Base-by-base conservation (phyloP, 2,797 vertebrate genomes). In the Chelonia mydas region DNA sequence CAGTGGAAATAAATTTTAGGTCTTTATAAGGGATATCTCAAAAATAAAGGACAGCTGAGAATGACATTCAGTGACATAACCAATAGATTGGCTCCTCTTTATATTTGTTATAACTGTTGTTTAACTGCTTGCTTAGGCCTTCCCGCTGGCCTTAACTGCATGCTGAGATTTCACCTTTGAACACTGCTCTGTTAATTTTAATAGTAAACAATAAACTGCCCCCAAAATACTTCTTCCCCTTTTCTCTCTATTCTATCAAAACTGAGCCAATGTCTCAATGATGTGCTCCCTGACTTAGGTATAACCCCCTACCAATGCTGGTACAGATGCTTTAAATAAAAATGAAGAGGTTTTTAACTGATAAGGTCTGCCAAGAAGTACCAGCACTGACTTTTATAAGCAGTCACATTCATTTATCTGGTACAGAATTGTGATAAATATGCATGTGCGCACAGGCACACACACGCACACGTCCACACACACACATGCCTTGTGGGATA, bases 161-260 rank as follows among this genome's bases (percentile, higher is more conserved):
- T 84, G 54, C 82, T 94, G 82, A 50, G 83, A 94, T 95, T 94
- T 96, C 95, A 95, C 94, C 96, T 97, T 95, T 97, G 96, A 97
- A 97, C 90, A 95, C 81, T 78, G 57, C 57, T 92, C 72, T 93
- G 74, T 88, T 92, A 81, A 88, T 94, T 98, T 97, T 84, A 91
- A 92, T 88, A 87, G 76, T 90, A 97, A 97, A 97, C 93, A 97
- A 92, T 91, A 87, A 96, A 92, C 53, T 82, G 31, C 41, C 84
- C 96, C 96, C 93, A 53, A 89, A 96, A 92, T 91, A 57, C 87
- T 96, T 95, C 87, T 61, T 84, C 37, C 84, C 57, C 50, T 83
- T 88, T 87, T 93, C 61, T 68, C 87, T 95, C 80, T 83, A 83
- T 87, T 90, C 49, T 95, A 79, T 92, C 81, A 93, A 95, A 94